Evolutionary conservation across 2,797 vertebrate genomes (phyloP).

Genomic region (Chiropotes sagulatus): DNA sequence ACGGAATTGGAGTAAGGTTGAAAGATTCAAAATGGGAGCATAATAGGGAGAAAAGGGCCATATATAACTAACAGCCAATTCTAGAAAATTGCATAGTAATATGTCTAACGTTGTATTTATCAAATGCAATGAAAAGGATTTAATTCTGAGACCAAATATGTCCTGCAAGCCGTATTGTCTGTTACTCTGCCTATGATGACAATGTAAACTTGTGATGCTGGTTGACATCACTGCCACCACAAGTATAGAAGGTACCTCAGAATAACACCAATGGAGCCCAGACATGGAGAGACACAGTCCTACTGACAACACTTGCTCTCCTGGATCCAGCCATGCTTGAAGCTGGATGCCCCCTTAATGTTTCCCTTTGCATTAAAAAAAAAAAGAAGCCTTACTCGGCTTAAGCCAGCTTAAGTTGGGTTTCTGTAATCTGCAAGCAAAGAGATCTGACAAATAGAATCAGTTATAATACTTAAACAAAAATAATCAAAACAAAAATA

Average conservation of each 20-base stretch:
- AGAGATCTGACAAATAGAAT: not conserved
- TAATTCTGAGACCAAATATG: not conserved
- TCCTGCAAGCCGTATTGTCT: not conserved
- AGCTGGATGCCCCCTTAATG: not conserved
- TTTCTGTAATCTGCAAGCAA: not conserved
- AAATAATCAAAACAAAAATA: not conserved
- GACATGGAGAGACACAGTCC: not conserved
- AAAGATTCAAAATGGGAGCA: not conserved
- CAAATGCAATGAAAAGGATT: not conserved
- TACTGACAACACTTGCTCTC: not conserved
- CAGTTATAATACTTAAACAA: not conserved
- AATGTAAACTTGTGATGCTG: not conserved
- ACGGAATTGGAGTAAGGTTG: not conserved
- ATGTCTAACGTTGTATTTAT: not conserved
- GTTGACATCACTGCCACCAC: too few relatives aligned
- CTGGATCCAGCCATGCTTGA: not conserved
- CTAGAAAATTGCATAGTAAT: not conserved
- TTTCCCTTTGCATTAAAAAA: not conserved
- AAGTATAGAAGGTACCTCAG: not conserved
- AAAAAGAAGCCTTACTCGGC: not conserved
- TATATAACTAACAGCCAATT: not conserved
- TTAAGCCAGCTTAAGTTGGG: not conserved
- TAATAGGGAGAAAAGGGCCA: not conserved
- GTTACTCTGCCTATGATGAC: not conserved
- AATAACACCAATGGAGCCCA: rapidly evolving